phyloP scores from a whole-genome alignment of 37 sponge, comb jelly and placozoan species.

The Hexactinellida sp. region DNA sequence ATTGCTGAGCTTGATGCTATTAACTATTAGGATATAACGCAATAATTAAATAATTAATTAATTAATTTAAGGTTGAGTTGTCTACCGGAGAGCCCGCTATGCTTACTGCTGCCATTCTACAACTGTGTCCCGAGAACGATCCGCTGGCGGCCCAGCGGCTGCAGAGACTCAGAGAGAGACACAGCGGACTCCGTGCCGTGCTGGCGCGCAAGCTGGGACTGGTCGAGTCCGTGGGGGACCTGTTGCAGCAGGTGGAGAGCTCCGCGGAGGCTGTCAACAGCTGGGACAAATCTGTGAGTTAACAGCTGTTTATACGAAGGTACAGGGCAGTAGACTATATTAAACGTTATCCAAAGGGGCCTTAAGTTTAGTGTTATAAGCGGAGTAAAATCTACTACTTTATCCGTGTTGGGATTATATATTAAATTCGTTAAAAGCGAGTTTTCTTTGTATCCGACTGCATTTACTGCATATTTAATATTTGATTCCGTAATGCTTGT shows the following conservation, averaged over 20 bases:
- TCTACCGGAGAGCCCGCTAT: background rate
- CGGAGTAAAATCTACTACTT: too few relatives aligned
- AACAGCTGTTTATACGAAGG: background rate
- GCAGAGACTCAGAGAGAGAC: background rate
- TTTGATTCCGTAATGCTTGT: too few relatives aligned
- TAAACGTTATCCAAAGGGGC: too few relatives aligned
- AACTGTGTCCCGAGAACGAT: background rate
- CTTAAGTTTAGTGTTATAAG: too few relatives aligned
- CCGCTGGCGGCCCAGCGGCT: background rate
- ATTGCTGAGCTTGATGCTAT: too few relatives aligned
- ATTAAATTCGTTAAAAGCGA: too few relatives aligned
- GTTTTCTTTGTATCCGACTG: too few relatives aligned
- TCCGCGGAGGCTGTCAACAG: background rate
- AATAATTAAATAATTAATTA: too few relatives aligned
- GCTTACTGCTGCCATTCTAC: background rate
- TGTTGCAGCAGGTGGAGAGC: background rate
- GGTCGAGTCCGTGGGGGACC: background rate
- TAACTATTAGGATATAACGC: too few relatives aligned
- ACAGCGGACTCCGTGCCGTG: background rate
- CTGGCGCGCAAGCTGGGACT: background rate
- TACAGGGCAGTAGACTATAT: too few relatives aligned
- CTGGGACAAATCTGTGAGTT: background rate
- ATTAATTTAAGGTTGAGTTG: background rate
- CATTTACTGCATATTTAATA: too few relatives aligned
- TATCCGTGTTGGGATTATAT: too few relatives aligned